Conservation (phyloP, 2,113 vertebrate species). For the Thamnaconus septentrionalis region DNA sequence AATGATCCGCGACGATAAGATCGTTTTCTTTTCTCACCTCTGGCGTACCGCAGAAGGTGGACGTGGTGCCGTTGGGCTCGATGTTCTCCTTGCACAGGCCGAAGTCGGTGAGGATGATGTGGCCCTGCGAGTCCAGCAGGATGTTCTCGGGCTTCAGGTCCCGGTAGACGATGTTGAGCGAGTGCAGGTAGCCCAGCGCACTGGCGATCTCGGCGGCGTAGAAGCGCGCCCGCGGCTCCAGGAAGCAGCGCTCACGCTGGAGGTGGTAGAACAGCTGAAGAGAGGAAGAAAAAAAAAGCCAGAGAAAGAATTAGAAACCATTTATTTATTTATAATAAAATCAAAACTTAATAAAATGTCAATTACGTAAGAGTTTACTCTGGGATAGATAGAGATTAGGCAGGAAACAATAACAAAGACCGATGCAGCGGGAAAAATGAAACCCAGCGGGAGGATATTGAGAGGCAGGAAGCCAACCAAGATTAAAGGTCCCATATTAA, state of each 20-base stretch:
- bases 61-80: slow-evolving; percentile 95
- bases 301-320: neutral
- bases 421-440: slow-evolving; percentile 12
- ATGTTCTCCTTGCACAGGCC: slow-evolving; percentile 99
- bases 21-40: slow-evolving; percentile 79
- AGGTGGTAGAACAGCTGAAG: slow-evolving; percentile 96
- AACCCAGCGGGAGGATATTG: slow-evolving; percentile 29
- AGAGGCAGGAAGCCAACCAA: slow-evolving; percentile 56
- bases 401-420: neutral
- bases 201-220: slow-evolving; percentile 97
- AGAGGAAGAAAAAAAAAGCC: neutral
- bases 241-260: slow-evolving; percentile 95
- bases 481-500: slow-evolving; percentile 23
- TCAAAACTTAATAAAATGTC: too few relatives aligned
- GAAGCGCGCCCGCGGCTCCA: slow-evolving; percentile 94
- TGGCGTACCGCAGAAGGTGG: slow-evolving; percentile 97
- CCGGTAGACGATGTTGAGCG: slow-evolving; percentile 96
- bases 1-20: neutral
- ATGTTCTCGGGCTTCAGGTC: slow-evolving; percentile 99
- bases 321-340: too few relatives aligned
- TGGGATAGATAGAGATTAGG: too few relatives aligned
- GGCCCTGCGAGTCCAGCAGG: slow-evolving; percentile 94
- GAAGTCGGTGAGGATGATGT: slow-evolving; percentile 97
- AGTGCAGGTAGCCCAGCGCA: slow-evolving; percentile 96
- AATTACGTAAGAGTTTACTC: too few relatives aligned